Conservation (phyloP, 2,797 vertebrate species). For the Limosa lapponica region DNA sequence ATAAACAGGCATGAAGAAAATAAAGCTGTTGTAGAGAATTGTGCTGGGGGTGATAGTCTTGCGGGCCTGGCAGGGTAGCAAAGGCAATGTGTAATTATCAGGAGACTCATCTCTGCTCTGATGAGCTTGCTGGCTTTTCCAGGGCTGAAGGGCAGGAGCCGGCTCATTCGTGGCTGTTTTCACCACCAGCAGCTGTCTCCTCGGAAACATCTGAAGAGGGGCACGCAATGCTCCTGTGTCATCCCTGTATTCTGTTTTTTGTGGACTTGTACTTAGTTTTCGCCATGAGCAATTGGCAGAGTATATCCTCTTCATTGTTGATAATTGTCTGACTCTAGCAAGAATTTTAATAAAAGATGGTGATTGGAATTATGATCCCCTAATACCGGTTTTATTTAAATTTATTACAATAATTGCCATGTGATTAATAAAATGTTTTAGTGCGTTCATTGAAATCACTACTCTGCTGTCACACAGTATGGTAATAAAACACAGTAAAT, state of each 20-base stretch:
- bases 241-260: background rate
- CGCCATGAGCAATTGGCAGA: background rate
- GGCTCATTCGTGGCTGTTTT: fast-evolving
- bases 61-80: background rate
- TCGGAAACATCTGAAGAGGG: background rate
- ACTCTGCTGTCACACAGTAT: background rate
- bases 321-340: background rate
- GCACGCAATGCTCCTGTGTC: fast-evolving
- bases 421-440: conserved; percentile 47
- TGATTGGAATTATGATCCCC: conserved; percentile 20
- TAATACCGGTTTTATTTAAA: conserved; percentile 7
- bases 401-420: conserved; percentile 20
- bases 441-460: background rate
- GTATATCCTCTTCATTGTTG: background rate
- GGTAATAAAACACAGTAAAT: conserved; percentile 51
- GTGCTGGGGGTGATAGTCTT: background rate
- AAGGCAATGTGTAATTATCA: background rate
- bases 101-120: background rate
- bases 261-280: fast-evolving
- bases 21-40: background rate
- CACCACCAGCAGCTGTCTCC: background rate
- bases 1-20: fast-evolving
- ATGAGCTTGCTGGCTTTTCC: background rate
- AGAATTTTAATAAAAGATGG: conserved; percentile 10
- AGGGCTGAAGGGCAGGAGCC: background rate